These are phyloP conservation scores for Physella acuta DNA, from an alignment of 1,140 invertebrate species.

Conservation along the genomic window DNA sequence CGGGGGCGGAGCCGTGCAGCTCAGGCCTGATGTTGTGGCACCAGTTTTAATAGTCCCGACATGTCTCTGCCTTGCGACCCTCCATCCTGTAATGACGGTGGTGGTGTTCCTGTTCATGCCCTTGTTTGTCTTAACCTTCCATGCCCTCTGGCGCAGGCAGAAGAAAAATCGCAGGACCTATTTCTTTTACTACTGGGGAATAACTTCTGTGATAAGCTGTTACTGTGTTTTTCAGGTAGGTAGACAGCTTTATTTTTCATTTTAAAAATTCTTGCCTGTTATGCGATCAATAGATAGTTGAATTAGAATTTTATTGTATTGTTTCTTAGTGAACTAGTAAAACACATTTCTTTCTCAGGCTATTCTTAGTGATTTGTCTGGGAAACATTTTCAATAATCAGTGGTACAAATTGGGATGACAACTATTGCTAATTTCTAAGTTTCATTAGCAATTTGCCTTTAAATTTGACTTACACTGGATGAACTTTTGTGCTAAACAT, in stretches of 20 bases:
- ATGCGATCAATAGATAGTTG: no score
- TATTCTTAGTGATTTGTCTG: no score
- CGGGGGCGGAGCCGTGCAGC: constrained; percentile 44
- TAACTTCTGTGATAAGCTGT: constrained; percentile 43
- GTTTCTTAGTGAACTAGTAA: no score
- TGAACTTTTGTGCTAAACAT: no score
- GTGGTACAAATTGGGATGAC: no score
- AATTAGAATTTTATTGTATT: no score
- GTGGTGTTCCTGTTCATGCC: constrained; percentile 41
- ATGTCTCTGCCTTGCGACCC: constrained; percentile 40
- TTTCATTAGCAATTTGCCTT: no score
- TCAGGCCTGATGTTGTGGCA: constrained; percentile 43
- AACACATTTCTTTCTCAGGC: no score
- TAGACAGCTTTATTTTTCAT: background rate
- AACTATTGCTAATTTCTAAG: no score
- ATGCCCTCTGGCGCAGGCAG: constrained; percentile 33
- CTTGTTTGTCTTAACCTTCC: constrained; percentile 43
- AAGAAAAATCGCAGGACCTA: constrained; percentile 28
- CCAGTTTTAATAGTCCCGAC: constrained; percentile 44
- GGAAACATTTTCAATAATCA: no score
- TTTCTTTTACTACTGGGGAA: constrained; percentile 50
- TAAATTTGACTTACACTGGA: no score
- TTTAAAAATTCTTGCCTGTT: no score
- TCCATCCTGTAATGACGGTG: constrained; percentile 37
- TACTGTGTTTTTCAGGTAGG: constrained; percentile 38